A percentile compares a stretch with the other conserved stretches of the same genome.
Evolutionary conservation across 2,797 vertebrate genomes (phyloP).

Genomic region (Odontamblyopus rebecca): DNA sequence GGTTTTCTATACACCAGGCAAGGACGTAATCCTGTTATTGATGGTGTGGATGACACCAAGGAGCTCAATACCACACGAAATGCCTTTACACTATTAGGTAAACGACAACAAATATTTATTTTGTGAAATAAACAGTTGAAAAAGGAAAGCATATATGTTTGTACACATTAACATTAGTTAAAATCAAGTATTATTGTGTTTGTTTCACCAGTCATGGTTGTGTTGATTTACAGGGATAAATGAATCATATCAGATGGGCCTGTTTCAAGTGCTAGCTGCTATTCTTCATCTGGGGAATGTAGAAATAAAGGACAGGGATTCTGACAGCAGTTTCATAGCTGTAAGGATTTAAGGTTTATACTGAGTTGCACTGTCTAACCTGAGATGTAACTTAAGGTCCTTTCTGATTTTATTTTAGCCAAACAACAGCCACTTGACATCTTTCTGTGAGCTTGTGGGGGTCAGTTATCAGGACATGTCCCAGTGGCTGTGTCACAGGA

Average conservation of each 20-base stretch:
- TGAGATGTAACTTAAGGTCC: background rate
- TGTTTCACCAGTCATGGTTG: constrained; percentile 11
- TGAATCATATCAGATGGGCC: constrained; percentile 92
- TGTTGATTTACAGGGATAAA: constrained; percentile 82
- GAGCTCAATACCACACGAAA: constrained; percentile 89
- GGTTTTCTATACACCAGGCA: constrained; percentile 91
- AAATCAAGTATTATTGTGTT: background rate
- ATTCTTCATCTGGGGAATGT: constrained; percentile 97
- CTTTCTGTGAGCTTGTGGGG: constrained; percentile 94
- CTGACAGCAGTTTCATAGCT: constrained; percentile 91
- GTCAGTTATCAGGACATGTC: constrained; percentile 95
- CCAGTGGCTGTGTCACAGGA: constrained; percentile 97
- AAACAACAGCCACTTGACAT: constrained; percentile 86
- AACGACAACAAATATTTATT: constrained; percentile 2
- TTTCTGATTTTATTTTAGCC: constrained; percentile 69
- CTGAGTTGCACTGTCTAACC: background rate
- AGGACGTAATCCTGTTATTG: constrained; percentile 90
- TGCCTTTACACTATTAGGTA: constrained; percentile 92
- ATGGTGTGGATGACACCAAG: constrained; percentile 90
- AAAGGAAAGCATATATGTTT: background rate
- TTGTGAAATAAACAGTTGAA: background rate
- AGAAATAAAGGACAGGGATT: constrained; percentile 87
- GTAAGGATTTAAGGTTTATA: constrained; percentile 71
- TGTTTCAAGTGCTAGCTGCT: constrained; percentile 93
- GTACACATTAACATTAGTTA: constrained; percentile 21